These are phyloP conservation scores for Pseudochromis fuscus DNA, from an alignment of 2,797 vertebrate genomes.

Conservation along the genomic window DNA sequence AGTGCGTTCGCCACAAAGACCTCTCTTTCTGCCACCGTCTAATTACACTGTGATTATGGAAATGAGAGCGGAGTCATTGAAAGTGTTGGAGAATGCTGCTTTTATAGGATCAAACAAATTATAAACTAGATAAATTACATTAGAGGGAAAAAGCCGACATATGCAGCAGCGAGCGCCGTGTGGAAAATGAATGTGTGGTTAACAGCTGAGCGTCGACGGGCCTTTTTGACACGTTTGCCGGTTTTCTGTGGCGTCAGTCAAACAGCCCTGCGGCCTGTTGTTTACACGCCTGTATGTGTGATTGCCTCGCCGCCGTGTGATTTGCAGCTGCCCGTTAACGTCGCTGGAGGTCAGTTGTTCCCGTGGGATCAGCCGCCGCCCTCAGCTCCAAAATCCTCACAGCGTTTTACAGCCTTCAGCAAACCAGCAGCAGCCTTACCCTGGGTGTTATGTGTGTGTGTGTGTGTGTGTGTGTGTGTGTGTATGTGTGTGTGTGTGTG, in stretches of 20 bases:
- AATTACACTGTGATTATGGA: constrained; percentile 62
- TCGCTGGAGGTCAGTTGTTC: constrained; percentile 60
- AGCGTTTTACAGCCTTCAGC: constrained; percentile 62
- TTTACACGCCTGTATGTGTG: constrained; percentile 22
- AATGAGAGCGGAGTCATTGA: constrained; percentile 36
- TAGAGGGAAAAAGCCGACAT: background rate
- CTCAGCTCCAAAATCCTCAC: constrained; percentile 38
- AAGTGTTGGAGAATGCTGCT: constrained; percentile 38
- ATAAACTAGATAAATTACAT: constrained; percentile 47
- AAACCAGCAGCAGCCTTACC: constrained; percentile 46
- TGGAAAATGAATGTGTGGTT: constrained; percentile 26
- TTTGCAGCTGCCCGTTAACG: constrained; percentile 32
- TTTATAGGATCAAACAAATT: constrained; percentile 50
- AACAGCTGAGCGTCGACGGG: constrained; percentile 18
- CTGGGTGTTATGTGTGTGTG: constrained; percentile 58
- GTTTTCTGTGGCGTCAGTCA: constrained; percentile 44
- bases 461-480: too few relatives aligned
- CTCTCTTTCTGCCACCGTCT: constrained; percentile 33
- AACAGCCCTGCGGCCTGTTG: constrained; percentile 19
- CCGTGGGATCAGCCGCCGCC: constrained; percentile 6
- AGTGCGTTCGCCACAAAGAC: constrained; percentile 10
- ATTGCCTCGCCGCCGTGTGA: constrained; percentile 20
- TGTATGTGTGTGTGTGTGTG: too few relatives aligned
- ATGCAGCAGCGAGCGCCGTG: background rate
- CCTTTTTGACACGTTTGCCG: constrained; percentile 24